Conservation (phyloP, 1,140 invertebrate genomes). For the Heliconius nattereri region DNA sequence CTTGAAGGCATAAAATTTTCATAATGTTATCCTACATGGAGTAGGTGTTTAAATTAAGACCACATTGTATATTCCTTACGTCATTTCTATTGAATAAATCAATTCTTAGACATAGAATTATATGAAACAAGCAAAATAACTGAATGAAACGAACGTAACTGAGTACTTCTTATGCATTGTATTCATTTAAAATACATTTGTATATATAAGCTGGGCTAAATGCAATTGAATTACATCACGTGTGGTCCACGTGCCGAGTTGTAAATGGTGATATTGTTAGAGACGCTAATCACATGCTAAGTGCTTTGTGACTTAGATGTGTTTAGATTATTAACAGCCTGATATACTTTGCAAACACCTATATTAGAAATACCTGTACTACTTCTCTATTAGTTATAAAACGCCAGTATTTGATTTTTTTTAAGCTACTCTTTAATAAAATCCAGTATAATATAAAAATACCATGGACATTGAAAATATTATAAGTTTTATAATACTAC, state of each 20-base stretch:
- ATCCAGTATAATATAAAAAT: no score
- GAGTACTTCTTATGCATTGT: neutral
- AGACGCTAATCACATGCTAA: constrained; percentile 47
- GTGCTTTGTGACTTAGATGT: constrained; percentile 41
- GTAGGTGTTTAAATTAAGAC: no score
- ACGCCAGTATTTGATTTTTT: no score
- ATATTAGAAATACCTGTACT: neutral
- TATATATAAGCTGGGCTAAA: neutral
- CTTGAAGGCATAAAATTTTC: no score
- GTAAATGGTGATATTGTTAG: constrained; percentile 32
- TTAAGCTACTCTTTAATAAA: no score
- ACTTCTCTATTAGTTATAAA: no score
- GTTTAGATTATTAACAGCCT: constrained; percentile 29
- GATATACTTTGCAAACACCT: constrained; percentile 26
- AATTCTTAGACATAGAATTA: neutral
- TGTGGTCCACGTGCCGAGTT: constrained; percentile 24
- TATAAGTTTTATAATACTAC: no score
- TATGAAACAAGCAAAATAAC: neutral
- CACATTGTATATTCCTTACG: neutral
- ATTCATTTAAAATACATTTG: constrained; percentile 9
- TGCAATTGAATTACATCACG: constrained; percentile 22
- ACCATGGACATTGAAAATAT: no score
- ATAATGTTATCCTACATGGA: no score
- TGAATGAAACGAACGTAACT: neutral
- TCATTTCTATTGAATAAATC: neutral